Evolutionary conservation across 2,888 invertebrate genomes (phyloP).

Genomic region (Gasteruption jaculator): DNA sequence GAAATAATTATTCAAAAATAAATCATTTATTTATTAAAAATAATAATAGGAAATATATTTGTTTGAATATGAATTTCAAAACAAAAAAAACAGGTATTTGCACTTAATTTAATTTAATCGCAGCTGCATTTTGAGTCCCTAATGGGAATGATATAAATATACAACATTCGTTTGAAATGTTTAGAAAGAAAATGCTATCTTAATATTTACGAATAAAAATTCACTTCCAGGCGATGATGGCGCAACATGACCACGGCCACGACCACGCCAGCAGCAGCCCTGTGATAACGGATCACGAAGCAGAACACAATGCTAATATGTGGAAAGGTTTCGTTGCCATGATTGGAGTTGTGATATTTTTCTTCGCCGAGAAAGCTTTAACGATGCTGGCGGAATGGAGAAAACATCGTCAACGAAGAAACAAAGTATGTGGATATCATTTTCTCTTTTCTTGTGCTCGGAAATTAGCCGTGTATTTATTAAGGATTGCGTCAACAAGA

Average conservation of each 20-base stretch:
- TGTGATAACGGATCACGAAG: constrained; percentile 33
- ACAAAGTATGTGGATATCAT: constrained; percentile 54
- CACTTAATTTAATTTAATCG: too few species aligned
- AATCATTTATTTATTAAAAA: not conserved
- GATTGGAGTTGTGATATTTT: constrained; percentile 82
- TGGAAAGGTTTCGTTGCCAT: constrained; percentile 84
- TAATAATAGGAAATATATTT: too few species aligned
- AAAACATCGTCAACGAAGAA: constrained; percentile 67
- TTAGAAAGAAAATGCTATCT: too few species aligned
- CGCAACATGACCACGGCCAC: constrained; percentile 39
- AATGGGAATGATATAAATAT: too few species aligned
- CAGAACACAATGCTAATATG: constrained; percentile 67
- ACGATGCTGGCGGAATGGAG: constrained; percentile 78
- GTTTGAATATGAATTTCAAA: too few species aligned
- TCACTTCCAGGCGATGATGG: constrained; percentile 53
- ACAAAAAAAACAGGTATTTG: too few species aligned
- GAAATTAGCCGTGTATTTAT: constrained; percentile 5
- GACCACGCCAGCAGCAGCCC: constrained; percentile 33
- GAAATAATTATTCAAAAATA: not conserved
- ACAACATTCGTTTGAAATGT: too few species aligned
- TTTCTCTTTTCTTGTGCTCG: not conserved
- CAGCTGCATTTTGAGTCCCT: too few species aligned
- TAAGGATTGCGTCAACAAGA: constrained; percentile 5
- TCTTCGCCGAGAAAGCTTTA: constrained; percentile 79
- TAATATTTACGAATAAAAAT: too few species aligned